Percentiles rank a stretch among this genome's conserved stretches.
phyloP scores from a whole-genome alignment of 2,888 invertebrate species.

The Galerucella pusilla region DNA sequence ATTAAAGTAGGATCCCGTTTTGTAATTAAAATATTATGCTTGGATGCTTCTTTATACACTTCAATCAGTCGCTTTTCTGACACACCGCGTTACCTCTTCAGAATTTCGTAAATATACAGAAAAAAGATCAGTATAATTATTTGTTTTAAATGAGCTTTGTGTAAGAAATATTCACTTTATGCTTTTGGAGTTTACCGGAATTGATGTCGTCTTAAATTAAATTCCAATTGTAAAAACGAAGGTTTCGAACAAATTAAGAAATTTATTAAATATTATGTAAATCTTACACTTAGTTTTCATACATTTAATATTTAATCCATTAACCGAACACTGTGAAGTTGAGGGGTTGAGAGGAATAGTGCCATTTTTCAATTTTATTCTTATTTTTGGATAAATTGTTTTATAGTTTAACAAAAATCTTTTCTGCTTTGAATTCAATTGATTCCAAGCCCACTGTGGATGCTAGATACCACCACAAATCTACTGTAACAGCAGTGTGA shows the following conservation, averaged over 20 bases:
- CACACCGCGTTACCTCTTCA: neutral
- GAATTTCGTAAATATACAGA: slow-evolving; percentile 13
- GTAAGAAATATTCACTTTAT: neutral
- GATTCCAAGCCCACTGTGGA: too few species aligned
- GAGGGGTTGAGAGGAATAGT: too few species aligned
- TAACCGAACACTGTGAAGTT: too few species aligned
- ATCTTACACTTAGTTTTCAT: too few species aligned
- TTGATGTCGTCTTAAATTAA: neutral
- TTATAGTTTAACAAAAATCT: too few species aligned
- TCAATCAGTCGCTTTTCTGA: slow-evolving; percentile 7
- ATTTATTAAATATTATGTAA: neutral
- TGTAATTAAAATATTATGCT: slow-evolving; percentile 20
- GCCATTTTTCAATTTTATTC: too few species aligned
- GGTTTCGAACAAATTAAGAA: neutral
- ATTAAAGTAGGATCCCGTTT: slow-evolving; percentile 10
- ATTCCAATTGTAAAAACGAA: neutral
- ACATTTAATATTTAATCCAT: too few species aligned
- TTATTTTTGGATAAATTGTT: too few species aligned
- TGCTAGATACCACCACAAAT: too few species aligned
- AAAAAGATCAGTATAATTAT: slow-evolving; percentile 17
- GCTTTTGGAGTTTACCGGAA: neutral
- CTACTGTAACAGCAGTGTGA: too few species aligned
- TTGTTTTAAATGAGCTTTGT: slow-evolving; percentile 8
- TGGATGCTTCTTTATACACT: slow-evolving; percentile 8
- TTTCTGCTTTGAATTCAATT: too few species aligned